Evolutionary conservation across 2,113 vertebrate species (phyloP).

Genomic region (Tupaia chinensis): DNA sequence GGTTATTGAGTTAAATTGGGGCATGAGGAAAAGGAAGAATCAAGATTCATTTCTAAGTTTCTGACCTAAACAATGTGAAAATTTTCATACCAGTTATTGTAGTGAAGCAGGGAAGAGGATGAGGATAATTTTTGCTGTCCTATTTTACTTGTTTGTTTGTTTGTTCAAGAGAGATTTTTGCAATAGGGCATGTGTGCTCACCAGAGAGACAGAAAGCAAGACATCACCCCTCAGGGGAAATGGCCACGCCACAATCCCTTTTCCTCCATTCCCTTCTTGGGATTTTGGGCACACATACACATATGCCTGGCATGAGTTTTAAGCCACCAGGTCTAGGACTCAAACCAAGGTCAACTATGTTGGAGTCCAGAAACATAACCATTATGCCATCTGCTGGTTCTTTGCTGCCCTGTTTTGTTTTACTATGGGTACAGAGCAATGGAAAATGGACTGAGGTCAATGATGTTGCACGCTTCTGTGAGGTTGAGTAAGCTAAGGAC

Average conservation of each 20-base stretch:
- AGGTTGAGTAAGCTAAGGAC: background rate
- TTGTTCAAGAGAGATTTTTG: no score
- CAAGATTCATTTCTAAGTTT: conserved; percentile 14
- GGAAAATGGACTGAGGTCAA: background rate
- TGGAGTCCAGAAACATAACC: no score
- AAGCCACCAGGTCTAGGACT: no score
- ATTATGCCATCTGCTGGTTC: no score
- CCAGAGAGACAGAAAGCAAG: no score
- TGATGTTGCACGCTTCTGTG: background rate
- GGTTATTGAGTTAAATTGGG: background rate
- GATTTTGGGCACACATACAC: no score
- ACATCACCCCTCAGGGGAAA: no score
- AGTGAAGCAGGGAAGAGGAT: background rate
- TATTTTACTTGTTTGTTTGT: background rate
- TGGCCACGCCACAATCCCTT: no score
- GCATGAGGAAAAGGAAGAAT: background rate
- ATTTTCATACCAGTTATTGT: background rate
- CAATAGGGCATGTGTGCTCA: no score
- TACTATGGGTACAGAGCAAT: background rate
- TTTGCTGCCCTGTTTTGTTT: background rate
- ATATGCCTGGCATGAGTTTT: no score
- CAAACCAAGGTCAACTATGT: no score
- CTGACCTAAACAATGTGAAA: background rate
- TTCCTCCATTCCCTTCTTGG: no score
- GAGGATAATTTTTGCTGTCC: background rate